phyloP scores from a whole-genome alignment of 2,797 vertebrate species.

The Hippocampus kuda region DNA sequence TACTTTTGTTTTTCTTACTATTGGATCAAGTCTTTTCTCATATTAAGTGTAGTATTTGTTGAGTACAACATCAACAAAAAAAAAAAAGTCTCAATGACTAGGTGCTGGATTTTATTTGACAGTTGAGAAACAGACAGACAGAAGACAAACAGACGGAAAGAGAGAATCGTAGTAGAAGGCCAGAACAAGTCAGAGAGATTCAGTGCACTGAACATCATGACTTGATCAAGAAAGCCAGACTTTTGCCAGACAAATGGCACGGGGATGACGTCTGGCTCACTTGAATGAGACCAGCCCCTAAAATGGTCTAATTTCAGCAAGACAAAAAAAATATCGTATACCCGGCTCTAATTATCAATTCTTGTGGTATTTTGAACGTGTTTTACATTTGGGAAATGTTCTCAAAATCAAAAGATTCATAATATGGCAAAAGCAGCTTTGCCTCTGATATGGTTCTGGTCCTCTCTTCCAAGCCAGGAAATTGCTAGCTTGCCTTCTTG shows the following conservation, averaged over 20 bases:
- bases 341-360: not conserved
- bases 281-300: not conserved
- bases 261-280: not conserved
- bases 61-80: too few species aligned
- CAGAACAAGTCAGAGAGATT: too few species aligned
- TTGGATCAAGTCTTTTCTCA: too few species aligned
- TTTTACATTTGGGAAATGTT: not conserved
- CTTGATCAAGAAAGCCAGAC: not conserved
- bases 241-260: not conserved
- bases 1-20: too few species aligned
- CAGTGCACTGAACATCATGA: not conserved
- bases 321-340: not conserved
- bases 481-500: not conserved
- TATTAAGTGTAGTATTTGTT: too few species aligned
- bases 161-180: not conserved
- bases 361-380: too few species aligned
- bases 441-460: not conserved
- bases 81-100: too few species aligned
- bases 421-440: not conserved
- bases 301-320: not conserved
- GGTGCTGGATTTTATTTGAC: too few species aligned
- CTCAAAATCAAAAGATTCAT: not conserved
- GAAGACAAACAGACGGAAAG: not conserved
- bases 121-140: not conserved
- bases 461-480: not conserved